phyloP scores from a whole-genome alignment of 2,888 invertebrate genomes.

The Vanessa cardui region DNA sequence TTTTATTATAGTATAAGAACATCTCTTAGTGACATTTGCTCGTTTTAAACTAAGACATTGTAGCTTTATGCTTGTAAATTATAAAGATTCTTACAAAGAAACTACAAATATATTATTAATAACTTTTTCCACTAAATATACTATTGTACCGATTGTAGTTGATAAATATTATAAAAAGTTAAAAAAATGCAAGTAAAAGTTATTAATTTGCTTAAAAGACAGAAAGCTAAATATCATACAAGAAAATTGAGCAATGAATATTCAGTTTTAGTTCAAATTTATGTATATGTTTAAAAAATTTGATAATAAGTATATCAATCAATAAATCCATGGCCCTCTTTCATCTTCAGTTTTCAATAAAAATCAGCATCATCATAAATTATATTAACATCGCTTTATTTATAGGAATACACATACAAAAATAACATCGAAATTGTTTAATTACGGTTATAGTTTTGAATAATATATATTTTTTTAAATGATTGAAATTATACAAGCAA shows the following conservation, averaged over 20 bases:
- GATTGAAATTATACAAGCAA: too few species aligned
- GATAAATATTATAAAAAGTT: background rate
- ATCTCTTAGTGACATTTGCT: background rate
- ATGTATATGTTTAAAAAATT: background rate
- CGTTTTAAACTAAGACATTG: background rate
- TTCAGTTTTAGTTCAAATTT: conserved; percentile 13
- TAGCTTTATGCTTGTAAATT: background rate
- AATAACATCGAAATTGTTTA: too few species aligned
- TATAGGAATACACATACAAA: too few species aligned
- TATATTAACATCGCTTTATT: too few species aligned
- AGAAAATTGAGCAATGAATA: conserved; percentile 35
- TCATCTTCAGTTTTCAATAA: too few species aligned
- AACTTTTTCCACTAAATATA: background rate
- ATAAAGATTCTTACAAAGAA: background rate
- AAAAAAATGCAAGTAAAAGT: conserved; percentile 4
- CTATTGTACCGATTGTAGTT: background rate
- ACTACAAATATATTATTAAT: background rate
- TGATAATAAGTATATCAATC: background rate
- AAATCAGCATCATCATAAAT: too few species aligned
- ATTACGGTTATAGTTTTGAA: too few species aligned
- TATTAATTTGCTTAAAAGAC: background rate
- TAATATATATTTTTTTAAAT: too few species aligned
- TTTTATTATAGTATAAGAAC: conserved; percentile 5
- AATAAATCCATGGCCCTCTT: background rate
- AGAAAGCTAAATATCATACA: conserved; percentile 12